phyloP scores from a whole-genome alignment of 1,140 invertebrate genomes.

The Gonioctena quinquepunctata region DNA sequence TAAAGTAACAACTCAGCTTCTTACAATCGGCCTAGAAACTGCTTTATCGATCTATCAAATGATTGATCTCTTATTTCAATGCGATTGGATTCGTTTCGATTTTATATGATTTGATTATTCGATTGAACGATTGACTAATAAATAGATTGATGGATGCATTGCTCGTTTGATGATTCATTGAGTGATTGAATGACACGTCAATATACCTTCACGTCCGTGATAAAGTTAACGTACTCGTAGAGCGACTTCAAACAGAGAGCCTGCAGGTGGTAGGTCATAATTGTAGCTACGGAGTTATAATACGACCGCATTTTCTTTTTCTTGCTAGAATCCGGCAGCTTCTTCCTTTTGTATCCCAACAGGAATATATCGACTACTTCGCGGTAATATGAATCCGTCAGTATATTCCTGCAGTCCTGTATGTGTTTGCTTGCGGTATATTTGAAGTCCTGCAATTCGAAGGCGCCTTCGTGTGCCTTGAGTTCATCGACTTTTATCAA shows the following conservation, averaged over 20 bases:
- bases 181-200: too few relatives aligned
- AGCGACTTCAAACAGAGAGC: constrained; percentile 79
- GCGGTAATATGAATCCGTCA: constrained; percentile 66
- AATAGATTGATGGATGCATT: too few relatives aligned
- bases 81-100: too few relatives aligned
- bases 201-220: constrained; percentile 75
- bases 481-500: constrained; percentile 61
- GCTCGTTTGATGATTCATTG: too few relatives aligned
- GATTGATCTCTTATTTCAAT: too few relatives aligned
- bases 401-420: constrained; percentile 58
- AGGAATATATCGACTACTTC: constrained; percentile 67
- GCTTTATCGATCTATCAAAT: too few relatives aligned
- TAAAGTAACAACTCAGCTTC: too few relatives aligned
- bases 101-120: too few relatives aligned
- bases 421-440: constrained; percentile 64
- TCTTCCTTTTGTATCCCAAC: constrained; percentile 74
- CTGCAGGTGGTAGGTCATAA: constrained; percentile 87
- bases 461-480: constrained; percentile 59
- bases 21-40: too few relatives aligned
- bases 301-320: constrained; percentile 71
- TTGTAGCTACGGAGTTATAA: constrained; percentile 80
- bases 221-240: constrained; percentile 75
- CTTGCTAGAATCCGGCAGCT: constrained; percentile 71
- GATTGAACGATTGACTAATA: too few relatives aligned
- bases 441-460: constrained; percentile 66